Evolutionary conservation across 2,797 vertebrate species (phyloP).

Genomic region (Crenuchus spilurus): DNA sequence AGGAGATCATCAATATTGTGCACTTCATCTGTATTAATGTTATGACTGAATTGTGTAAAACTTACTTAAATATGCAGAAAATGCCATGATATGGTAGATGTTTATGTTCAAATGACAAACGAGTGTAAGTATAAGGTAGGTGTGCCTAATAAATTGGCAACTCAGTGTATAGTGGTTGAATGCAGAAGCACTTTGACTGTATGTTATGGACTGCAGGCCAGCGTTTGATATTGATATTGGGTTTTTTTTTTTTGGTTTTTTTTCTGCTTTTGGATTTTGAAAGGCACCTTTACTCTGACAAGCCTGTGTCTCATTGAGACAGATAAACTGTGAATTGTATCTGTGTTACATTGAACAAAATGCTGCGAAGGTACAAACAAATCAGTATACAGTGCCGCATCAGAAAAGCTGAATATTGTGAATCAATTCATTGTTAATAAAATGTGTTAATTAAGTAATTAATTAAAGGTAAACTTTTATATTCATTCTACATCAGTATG

Average conservation of each 20-base stretch:
- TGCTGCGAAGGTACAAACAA: neutral
- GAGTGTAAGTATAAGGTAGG: neutral
- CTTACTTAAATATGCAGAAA: too few species aligned
- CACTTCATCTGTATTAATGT: too few species aligned
- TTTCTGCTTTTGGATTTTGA: neutral
- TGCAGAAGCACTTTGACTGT: neutral
- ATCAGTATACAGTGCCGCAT: neutral
- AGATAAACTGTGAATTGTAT: constrained; percentile 49
- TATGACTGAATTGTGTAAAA: too few species aligned
- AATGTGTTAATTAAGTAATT: too few species aligned
- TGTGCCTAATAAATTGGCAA: neutral
- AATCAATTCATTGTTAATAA: too few species aligned
- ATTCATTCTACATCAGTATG: too few species aligned
- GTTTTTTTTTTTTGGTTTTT: neutral
- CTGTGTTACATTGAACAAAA: constrained; percentile 6
- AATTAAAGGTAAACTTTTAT: too few species aligned
- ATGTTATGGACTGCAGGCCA: constrained; percentile 2
- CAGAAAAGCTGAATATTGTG: too few species aligned
- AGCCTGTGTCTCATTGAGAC: constrained; percentile 24
- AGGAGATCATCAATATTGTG: too few species aligned
- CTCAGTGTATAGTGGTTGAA: neutral
- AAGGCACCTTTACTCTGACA: neutral
- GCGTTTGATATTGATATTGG: neutral
- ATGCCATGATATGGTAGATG: too few species aligned
- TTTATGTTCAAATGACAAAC: neutral